Evolutionary conservation across 2,888 invertebrate species (phyloP), one percentile per base, ranked within the genome.

Genomic region (Kuschelorhynchus macadamiae): DNA sequence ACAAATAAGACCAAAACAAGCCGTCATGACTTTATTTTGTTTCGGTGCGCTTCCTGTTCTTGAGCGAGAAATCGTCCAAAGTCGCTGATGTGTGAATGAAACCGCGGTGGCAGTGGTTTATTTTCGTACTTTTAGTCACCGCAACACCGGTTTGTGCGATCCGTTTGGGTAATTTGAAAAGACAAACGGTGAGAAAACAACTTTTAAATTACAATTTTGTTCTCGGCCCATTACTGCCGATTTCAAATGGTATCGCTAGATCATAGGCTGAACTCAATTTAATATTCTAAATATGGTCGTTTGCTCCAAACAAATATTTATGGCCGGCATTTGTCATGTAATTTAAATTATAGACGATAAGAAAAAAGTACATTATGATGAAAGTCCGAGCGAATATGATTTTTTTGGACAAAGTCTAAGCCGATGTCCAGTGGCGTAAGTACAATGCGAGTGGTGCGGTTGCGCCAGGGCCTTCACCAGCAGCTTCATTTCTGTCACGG

Each of bases 51-150:
- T 62, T 66, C 66, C 66, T 66, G 66, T 66, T 49, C 50, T 65
- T 49, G 11, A 30, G 53, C 57, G 52, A 57, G 64, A 64, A 64
- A 57, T 64, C 50, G 64, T 56, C 36, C 39, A 47, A 53, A 59
- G 41, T 66, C 66, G 59, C 25, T 55, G 59, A 33, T 42, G 59
- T 66, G 66, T 66, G 66, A 66, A 66, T 20, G 12, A 66, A 59
- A 59, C 59, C 56, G 11, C 41, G 46, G 39, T 44, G 25, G 39
- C 62, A 52, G 52, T 25, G 44, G 36, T 60, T 66, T 66, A 66
- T 66, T 59, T 66, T 53, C 46, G 36, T 60, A 59, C 16, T 66
- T 60, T 66, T 53, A 42, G 60, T 66, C 53, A 52, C 60, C 66
- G 66, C 60, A 66, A 52, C 50, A 50, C 57, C 21, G 64, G 33